Evolutionary conservation across 1,140 invertebrate species (phyloP).

Genomic region (Polyergus mexicanus): DNA sequence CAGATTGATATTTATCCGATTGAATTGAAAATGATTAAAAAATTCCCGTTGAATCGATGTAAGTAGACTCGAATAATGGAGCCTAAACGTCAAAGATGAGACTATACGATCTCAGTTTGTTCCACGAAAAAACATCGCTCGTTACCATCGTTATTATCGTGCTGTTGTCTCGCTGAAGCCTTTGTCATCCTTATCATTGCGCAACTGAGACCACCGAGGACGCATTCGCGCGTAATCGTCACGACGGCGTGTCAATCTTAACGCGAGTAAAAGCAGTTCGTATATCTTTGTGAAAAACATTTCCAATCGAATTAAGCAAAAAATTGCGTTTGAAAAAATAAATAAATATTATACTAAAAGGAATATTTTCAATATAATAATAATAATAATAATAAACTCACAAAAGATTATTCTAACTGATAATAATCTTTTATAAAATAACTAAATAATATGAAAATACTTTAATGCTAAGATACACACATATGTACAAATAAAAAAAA

Average conservation of each 20-base stretch:
- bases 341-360: not conserved
- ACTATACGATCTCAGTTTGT: not conserved
- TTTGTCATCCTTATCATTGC: conserved; percentile 79
- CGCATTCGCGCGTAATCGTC: conserved; percentile 61
- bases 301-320: not conserved
- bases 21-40: too few species aligned
- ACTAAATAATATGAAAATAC: not conserved
- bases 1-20: not conserved
- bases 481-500: not conserved
- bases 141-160: conserved; percentile 69
- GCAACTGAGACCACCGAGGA: conserved; percentile 73
- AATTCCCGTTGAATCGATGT: not conserved
- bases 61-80: not conserved
- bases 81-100: conserved; percentile 19
- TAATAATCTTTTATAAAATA: not conserved
- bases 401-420: not conserved
- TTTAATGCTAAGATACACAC: not conserved
- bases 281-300: conserved; percentile 7
- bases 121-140: conserved; percentile 70
- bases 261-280: not conserved
- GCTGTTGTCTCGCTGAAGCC: conserved; percentile 64
- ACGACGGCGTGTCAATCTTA: conserved; percentile 23
- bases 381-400: not conserved
- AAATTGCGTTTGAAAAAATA: not conserved
- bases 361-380: too few species aligned